phyloP scores from a whole-genome alignment of 1,140 invertebrate species.

The Sesamia nonagrioides region DNA sequence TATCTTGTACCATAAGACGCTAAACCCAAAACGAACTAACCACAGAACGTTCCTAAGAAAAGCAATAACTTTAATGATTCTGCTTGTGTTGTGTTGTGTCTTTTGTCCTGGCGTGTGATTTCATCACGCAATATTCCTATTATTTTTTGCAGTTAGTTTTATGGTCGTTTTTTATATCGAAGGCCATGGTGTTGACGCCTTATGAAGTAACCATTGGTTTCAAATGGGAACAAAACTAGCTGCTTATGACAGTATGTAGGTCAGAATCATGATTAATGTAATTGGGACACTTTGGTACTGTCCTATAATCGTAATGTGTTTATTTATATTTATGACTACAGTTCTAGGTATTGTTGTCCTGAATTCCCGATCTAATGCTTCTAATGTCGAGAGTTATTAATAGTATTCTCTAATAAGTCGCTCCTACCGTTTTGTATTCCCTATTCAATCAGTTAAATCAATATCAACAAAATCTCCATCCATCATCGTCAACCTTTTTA shows the following conservation, averaged over 20 bases:
- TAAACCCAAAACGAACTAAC: conserved; percentile 56
- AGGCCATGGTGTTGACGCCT: conserved; percentile 26
- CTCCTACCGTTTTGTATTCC: too few relatives aligned
- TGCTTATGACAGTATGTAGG: conserved; percentile 19
- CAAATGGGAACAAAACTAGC: conserved; percentile 21
- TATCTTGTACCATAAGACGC: conserved; percentile 34
- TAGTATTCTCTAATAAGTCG: too few relatives aligned
- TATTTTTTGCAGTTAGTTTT: conserved; percentile 20
- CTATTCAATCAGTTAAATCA: neutral
- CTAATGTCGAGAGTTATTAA: too few relatives aligned
- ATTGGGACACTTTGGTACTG: neutral
- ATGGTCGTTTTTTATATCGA: conserved; percentile 1
- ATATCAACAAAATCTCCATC: too few relatives aligned
- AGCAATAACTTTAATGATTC: conserved; percentile 68
- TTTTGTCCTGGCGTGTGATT: conserved; percentile 17
- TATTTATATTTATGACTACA: neutral
- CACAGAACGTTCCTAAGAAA: conserved; percentile 67
- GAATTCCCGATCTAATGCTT: too few relatives aligned
- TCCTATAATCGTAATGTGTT: neutral
- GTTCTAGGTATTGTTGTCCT: neutral
- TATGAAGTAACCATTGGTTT: conserved; percentile 8
- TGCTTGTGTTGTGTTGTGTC: conserved; percentile 19
- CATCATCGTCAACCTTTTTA: too few relatives aligned
- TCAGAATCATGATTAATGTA: neutral
- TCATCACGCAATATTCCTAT: neutral